Evolutionary conservation across 2,113 vertebrate genomes (phyloP).

Genomic region (Anarrhichthys ocellatus): DNA sequence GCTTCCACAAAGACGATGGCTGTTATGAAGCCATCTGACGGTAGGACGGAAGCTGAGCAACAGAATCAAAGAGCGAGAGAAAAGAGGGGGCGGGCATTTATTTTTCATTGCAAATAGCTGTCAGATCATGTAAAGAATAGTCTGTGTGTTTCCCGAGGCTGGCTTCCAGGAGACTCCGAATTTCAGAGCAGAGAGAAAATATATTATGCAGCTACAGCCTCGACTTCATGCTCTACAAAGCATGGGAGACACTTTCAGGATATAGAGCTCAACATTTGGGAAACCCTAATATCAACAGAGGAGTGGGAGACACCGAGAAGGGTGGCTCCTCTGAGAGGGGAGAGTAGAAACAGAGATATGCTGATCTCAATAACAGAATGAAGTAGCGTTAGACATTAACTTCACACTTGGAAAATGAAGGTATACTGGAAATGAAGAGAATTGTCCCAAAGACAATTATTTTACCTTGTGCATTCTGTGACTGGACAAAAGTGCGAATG

Average conservation of each 20-base stretch:
- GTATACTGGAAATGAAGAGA: constrained; percentile 1
- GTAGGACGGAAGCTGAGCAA: constrained; percentile 44
- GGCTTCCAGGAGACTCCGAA: constrained; percentile 45
- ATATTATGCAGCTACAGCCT: constrained; percentile 24
- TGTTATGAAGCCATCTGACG: constrained; percentile 44
- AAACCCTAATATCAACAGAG: constrained; percentile 35
- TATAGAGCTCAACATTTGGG: constrained; percentile 26
- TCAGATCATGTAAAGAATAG: constrained; percentile 55
- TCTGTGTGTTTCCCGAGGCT: constrained; percentile 32
- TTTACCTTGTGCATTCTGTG: constrained; percentile 93
- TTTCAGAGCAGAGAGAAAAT: constrained; percentile 40
- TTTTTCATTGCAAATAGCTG: constrained; percentile 58
- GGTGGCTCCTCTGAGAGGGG: constrained; percentile 10
- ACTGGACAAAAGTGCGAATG: constrained; percentile 97
- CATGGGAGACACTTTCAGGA: constrained; percentile 26
- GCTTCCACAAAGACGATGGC: constrained; percentile 46
- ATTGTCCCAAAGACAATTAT: neutral
- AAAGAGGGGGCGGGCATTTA: constrained; percentile 46
- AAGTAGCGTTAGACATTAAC: neutral
- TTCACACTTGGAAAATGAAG: constrained; percentile 9
- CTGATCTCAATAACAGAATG: constrained; percentile 11
- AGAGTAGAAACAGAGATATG: neutral
- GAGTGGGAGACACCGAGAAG: constrained; percentile 5
- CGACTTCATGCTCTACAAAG: constrained; percentile 36
- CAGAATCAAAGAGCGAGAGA: constrained; percentile 36